Evolutionary conservation across 2,888 invertebrate species (phyloP), one percentile per base, ranked within the genome.

Genomic region (Amphipoea oculea): DNA sequence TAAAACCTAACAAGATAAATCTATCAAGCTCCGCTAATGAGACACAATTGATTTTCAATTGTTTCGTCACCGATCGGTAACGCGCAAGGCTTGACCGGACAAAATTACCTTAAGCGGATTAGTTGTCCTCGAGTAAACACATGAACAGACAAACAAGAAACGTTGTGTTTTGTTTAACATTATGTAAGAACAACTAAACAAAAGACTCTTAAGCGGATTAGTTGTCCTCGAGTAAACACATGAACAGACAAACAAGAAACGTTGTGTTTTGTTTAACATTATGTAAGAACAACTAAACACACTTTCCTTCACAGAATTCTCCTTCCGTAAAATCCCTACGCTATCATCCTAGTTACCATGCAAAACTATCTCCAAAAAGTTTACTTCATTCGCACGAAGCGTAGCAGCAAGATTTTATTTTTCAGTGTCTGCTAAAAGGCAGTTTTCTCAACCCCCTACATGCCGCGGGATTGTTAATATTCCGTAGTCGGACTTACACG

Each of bases 361-460:
- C 90, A 87, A 87, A 91, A 87, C 85, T 87, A 87, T 79, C 54
- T 63, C 82, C 81, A 80, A 84, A 86, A 90, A 86, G 83, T 85
- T 84, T 88, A 91, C 92, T 90, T 88, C 89, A 91, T 91, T 90
- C 84, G 87, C 87, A 87, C 83, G 82, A 87, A 82, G 86, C 90
- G 88, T 89, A 36, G 76, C 86, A 89, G 90, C 84, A 86, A 89
- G 90, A 92, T 92, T 93, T 92, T 93, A 93, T 93, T 92, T 92
- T 91, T 90, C 92, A 92, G 92, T 92, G 93, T 93, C 92, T 92
- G 92, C 90, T 93, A 94, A 94, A 94, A 92, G 92, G 92, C 92
- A 93, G 92, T 93, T 94, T 92, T 90, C 88, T 86, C 66, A 65
- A 91, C 87, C 93, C 68, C 73, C 71, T 78, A 85, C 89, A 92